phyloP scores from a whole-genome alignment of 1,140 invertebrate genomes.

The Hypsibius dujardini region DNA sequence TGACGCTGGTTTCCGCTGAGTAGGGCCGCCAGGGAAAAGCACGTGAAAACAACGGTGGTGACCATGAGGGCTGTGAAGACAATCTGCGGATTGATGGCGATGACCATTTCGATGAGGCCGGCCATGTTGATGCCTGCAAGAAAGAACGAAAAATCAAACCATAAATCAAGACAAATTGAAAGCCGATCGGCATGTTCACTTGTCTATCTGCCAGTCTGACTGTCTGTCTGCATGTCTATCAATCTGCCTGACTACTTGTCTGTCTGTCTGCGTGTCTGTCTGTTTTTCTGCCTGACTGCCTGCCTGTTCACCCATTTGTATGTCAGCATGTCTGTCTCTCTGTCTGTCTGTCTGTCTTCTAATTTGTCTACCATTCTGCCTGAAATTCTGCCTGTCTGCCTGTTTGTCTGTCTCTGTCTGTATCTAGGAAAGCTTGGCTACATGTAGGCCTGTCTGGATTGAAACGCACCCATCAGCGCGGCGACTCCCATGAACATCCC shows the following conservation, averaged over 20 bases:
- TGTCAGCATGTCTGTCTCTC: not conserved
- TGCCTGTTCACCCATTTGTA: not conserved
- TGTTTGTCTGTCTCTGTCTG: too few species aligned
- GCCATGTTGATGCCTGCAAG: conserved; percentile 54
- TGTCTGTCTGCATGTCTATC: not conserved
- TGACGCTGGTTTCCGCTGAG: conserved; percentile 55
- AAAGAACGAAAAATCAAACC: not conserved
- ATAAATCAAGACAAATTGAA: not conserved
- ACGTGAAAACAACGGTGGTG: conserved; percentile 69
- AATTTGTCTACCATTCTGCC: too few species aligned
- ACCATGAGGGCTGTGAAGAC: conserved; percentile 67
- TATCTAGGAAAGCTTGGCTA: not conserved
- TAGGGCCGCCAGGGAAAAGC: conserved; percentile 68
- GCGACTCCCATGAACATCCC: conserved; percentile 10
- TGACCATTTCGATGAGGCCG: conserved; percentile 55
- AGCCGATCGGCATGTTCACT: not conserved
- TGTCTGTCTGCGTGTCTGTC: not conserved
- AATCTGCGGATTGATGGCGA: conserved; percentile 59
- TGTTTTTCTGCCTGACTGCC: not conserved
- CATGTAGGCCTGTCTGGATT: not conserved
- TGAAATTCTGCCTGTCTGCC: too few species aligned
- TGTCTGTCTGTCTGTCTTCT: too few species aligned
- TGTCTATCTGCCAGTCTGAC: too few species aligned
- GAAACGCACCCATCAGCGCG: conserved; percentile 8
- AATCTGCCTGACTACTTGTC: not conserved